Conservation (phyloP, 2,888 invertebrate genomes). For the Rhingia campestris region DNA sequence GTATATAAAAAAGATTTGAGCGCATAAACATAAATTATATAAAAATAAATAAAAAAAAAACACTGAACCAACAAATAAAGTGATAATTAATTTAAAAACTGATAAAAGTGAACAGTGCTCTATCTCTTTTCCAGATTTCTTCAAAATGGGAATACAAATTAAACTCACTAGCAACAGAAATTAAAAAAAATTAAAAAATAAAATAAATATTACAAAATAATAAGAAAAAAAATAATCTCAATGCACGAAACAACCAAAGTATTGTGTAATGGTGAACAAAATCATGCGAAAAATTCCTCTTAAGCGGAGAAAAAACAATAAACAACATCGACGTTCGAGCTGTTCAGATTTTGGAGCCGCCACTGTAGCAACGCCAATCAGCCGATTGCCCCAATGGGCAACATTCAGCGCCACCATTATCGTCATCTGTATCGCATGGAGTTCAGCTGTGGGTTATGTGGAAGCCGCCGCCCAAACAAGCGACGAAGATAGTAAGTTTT, state of each 20-base stretch:
- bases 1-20: background rate
- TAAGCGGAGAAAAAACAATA: slow-evolving; percentile 67
- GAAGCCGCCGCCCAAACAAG: slow-evolving; percentile 34
- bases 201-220: slow-evolving; percentile 9
- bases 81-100: slow-evolving; percentile 16
- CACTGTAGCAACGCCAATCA: slow-evolving; percentile 38
- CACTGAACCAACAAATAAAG: background rate
- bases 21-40: background rate
- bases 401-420: slow-evolving; percentile 50
- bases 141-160: slow-evolving; percentile 58
- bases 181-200: slow-evolving; percentile 13
- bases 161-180: slow-evolving; percentile 36
- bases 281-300: slow-evolving; percentile 66
- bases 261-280: slow-evolving; percentile 72
- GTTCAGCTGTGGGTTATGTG: slow-evolving; percentile 65
- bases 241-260: slow-evolving; percentile 51
- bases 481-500: slow-evolving; percentile 64
- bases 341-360: slow-evolving; percentile 51
- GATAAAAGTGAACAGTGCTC: slow-evolving; percentile 29
- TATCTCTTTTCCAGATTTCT: slow-evolving; percentile 46
- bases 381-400: slow-evolving; percentile 52
- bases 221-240: slow-evolving; percentile 46
- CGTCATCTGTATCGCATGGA: slow-evolving; percentile 59
- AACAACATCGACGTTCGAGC: slow-evolving; percentile 28
- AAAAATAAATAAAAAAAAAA: slow-evolving; percentile 13